Conservation (phyloP, 2,113 vertebrate species). For the Upupa epops region DNA sequence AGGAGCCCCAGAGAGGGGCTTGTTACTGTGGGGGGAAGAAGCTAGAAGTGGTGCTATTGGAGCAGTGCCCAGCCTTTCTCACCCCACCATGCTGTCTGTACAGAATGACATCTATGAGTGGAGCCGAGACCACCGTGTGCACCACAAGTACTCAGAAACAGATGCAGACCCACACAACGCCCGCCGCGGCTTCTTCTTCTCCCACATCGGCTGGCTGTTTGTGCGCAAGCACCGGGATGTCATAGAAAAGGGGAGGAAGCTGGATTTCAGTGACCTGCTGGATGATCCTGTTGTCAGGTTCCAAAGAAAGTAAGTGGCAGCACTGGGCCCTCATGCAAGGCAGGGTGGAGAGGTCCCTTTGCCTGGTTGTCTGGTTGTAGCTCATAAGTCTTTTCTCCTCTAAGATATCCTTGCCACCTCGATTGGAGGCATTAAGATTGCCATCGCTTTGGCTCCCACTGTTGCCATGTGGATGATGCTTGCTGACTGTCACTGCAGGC, state of each 20-base stretch:
- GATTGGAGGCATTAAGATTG: background rate
- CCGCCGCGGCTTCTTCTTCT: constrained; percentile 77
- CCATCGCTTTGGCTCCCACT: background rate
- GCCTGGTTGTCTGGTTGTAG: rapidly evolving
- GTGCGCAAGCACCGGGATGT: constrained; percentile 78
- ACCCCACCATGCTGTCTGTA: background rate
- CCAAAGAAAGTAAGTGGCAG: constrained; percentile 77
- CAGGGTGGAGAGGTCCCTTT: rapidly evolving
- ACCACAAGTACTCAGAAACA: constrained; percentile 83
- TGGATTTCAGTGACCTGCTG: constrained; percentile 77
- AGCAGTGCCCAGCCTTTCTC: background rate
- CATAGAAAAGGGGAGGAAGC: constrained; percentile 78
- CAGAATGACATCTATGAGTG: constrained; percentile 82
- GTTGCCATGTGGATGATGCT: rapidly evolving
- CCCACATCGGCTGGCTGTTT: constrained; percentile 81
- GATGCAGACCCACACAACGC: constrained; percentile 78
- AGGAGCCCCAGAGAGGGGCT: background rate
- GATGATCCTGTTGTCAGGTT: constrained; percentile 77
- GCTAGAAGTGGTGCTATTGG: background rate
- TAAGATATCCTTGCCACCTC: background rate
- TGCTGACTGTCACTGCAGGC: background rate
- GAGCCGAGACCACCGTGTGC: constrained; percentile 76
- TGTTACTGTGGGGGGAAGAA: background rate
- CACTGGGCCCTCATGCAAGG: rapidly evolving
- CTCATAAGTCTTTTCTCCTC: background rate